phyloP scores from a whole-genome alignment of 1,140 invertebrate species.

The Vollenhovia emeryi region DNA sequence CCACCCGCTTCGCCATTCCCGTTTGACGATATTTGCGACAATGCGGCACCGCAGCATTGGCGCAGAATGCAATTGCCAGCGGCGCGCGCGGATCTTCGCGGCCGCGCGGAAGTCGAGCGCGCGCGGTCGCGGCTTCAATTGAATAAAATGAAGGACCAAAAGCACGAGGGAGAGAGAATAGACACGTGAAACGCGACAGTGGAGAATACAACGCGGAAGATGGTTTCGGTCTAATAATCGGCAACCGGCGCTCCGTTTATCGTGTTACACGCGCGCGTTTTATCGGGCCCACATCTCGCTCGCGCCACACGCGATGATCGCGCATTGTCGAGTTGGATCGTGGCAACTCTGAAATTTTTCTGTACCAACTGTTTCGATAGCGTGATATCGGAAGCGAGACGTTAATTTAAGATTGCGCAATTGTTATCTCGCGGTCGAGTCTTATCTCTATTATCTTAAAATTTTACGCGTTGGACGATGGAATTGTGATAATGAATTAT shows the following conservation, averaged over 20 bases:
- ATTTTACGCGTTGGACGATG: not conserved
- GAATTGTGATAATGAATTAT: not conserved
- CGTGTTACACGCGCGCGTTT: conserved; percentile 10
- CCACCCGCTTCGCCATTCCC: not conserved
- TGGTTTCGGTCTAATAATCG: conserved; percentile 29
- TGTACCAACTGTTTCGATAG: not conserved
- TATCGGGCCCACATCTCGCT: not conserved
- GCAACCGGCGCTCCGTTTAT: conserved; percentile 12
- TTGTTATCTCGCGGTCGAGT: not conserved
- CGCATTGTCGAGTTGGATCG: not conserved
- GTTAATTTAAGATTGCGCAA: not conserved
- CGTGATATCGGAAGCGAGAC: not conserved
- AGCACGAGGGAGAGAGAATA: too few species aligned
- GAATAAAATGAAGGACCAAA: not conserved
- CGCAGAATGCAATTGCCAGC: conserved; percentile 25
- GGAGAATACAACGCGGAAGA: not conserved
- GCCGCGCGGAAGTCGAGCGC: conserved; percentile 14
- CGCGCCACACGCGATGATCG: not conserved
- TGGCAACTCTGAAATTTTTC: not conserved
- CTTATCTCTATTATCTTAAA: not conserved
- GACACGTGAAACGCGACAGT: not conserved
- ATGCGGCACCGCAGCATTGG: not conserved
- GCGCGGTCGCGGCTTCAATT: conserved; percentile 33
- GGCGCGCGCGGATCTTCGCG: not conserved
- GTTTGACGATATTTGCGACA: conserved; percentile 9